These are phyloP conservation scores for Candidula unifasciata DNA, from an alignment of 2,888 invertebrate genomes.

Conservation along the genomic window DNA sequence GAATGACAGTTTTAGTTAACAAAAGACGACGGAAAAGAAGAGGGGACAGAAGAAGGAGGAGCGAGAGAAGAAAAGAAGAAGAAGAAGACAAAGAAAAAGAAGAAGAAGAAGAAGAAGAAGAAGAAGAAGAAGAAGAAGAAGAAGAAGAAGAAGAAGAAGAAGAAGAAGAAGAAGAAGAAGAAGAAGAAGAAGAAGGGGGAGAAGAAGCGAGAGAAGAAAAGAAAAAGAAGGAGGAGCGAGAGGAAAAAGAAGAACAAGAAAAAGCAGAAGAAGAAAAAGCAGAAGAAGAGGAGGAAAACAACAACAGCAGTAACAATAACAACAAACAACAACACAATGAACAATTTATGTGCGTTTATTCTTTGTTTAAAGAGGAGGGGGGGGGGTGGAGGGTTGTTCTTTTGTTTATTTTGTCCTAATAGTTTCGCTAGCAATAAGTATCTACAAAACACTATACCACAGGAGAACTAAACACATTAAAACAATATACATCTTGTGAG, in stretches of 20 bases:
- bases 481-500: too few species aligned
- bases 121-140: background rate
- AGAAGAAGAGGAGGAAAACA: background rate
- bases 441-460: too few species aligned
- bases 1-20: too few species aligned
- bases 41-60: background rate
- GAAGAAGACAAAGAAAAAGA: too few species aligned
- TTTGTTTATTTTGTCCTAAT: too few species aligned
- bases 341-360: too few species aligned
- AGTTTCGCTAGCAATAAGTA: too few species aligned
- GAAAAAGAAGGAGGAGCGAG: background rate
- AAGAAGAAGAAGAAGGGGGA: background rate
- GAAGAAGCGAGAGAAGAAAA: background rate
- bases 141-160: background rate
- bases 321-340: too few species aligned
- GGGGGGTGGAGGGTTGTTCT: too few species aligned
- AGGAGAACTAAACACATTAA: too few species aligned
- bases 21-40: background rate
- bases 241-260: background rate
- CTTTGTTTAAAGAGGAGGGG: too few species aligned
- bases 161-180: background rate
- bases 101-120: background rate
- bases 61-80: too few species aligned
- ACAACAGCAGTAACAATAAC: background rate
- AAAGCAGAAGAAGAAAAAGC: background rate